phyloP scores from a whole-genome alignment of 1,140 invertebrate species.

The Pseudomyrmex gracilis region DNA sequence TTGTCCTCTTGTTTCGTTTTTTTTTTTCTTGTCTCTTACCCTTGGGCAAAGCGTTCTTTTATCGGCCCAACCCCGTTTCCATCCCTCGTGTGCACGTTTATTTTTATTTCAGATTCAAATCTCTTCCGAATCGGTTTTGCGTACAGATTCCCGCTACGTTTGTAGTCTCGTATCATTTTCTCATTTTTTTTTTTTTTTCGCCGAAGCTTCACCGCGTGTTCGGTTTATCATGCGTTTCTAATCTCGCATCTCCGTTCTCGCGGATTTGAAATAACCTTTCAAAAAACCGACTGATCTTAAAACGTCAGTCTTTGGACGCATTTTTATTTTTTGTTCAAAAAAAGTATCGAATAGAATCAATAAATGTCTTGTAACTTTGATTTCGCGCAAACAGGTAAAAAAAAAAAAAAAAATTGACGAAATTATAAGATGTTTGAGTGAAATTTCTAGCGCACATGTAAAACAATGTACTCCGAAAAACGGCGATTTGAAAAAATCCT shows the following conservation, averaged over 20 bases:
- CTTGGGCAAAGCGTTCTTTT: background rate
- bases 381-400: background rate
- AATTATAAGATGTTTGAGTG: no score
- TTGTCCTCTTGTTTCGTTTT: background rate
- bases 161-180: background rate
- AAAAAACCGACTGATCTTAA: background rate
- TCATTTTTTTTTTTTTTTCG: no score
- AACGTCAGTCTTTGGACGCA: background rate
- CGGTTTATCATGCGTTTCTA: background rate
- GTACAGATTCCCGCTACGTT: background rate
- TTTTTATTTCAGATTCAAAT: no score
- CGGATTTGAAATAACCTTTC: background rate
- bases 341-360: no score
- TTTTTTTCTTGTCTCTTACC: background rate
- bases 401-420: background rate
- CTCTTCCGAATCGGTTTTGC: background rate
- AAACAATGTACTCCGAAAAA: background rate
- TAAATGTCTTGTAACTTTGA: no score
- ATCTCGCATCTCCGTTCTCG: background rate
- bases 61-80: background rate
- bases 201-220: background rate
- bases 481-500: no score
- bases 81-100: conserved; percentile 1
- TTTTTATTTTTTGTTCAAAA: no score
- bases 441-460: background rate